phyloP scores from a whole-genome alignment of 1,140 invertebrate genomes.

The Propsilocerus akamusi region DNA sequence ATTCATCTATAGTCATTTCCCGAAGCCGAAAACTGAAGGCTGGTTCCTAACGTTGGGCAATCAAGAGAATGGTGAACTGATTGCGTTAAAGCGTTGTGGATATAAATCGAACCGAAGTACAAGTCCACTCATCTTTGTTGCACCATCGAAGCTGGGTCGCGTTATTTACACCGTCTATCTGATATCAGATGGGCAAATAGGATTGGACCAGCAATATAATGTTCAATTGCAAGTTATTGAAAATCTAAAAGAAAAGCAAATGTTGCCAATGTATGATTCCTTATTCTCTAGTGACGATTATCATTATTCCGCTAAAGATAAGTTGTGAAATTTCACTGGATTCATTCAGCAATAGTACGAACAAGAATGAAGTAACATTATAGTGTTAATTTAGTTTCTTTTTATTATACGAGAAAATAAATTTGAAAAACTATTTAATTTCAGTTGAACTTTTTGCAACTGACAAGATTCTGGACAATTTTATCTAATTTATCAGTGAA shows the following conservation, averaged over 20 bases:
- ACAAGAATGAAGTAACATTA: neutral
- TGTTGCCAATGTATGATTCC: conserved; percentile 7
- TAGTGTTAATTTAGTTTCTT: neutral
- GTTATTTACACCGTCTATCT: conserved; percentile 67
- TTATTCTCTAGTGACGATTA: no score
- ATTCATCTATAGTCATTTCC: conserved; percentile 60
- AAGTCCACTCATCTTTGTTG: conserved; percentile 24
- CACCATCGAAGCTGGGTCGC: conserved; percentile 35
- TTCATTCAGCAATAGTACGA: neutral
- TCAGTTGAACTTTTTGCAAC: conserved; percentile 9
- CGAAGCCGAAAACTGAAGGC: conserved; percentile 86
- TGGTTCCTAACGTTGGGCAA: conserved; percentile 84
- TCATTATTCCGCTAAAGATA: no score
- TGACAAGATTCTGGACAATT: conserved; percentile 28
- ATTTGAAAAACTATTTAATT: neutral
- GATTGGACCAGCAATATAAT: conserved; percentile 87
- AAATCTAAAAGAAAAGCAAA: conserved; percentile 13
- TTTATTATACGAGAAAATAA: neutral
- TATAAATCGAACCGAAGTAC: conserved; percentile 24
- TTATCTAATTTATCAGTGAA: conserved; percentile 48
- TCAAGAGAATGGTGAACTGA: conserved; percentile 47
- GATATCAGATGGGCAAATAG: conserved; percentile 87
- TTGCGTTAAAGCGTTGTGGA: conserved; percentile 65
- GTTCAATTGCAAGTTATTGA: conserved; percentile 41
- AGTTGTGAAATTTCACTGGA: no score